These are phyloP conservation scores for Chymomyza procnemis DNA, from an alignment of 2,888 invertebrate species.

Conservation along the genomic window DNA sequence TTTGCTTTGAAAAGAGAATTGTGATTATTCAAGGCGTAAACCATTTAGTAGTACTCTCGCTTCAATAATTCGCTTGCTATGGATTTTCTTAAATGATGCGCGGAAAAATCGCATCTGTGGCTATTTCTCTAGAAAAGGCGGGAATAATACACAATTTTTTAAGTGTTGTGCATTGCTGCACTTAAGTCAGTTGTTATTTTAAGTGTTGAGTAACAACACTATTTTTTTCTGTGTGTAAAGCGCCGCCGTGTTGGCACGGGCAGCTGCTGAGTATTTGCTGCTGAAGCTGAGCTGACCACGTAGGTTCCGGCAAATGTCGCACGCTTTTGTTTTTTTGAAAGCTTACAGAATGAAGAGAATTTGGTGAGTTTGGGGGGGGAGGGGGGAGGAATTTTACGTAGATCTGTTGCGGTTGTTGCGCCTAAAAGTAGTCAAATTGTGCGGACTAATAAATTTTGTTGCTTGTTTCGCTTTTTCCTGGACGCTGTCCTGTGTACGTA, in stretches of 20 bases:
- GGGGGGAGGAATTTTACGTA: background rate
- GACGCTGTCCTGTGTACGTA: conserved; percentile 11
- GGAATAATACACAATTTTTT: too few relatives aligned
- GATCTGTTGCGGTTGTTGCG: conserved; percentile 64
- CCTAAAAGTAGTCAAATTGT: conserved; percentile 72
- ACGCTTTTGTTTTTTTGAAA: conserved; percentile 10
- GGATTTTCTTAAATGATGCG: too few relatives aligned
- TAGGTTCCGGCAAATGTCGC: conserved; percentile 39
- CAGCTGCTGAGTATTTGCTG: background rate
- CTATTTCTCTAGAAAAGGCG: too few relatives aligned
- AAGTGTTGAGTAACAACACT: background rate
- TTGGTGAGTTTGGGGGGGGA: too few relatives aligned
- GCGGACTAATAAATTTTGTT: conserved; percentile 72
- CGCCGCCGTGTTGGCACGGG: conserved; percentile 43
- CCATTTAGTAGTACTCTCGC: too few relatives aligned
- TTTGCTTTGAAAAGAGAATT: too few relatives aligned
- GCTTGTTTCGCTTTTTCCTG: conserved; percentile 56
- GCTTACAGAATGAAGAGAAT: too few relatives aligned
- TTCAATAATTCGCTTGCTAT: too few relatives aligned
- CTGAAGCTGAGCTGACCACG: conserved; percentile 7
- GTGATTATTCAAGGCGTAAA: too few relatives aligned
- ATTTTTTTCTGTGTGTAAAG: conserved; percentile 48
- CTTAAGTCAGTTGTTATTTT: conserved; percentile 1
- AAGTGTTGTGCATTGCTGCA: too few relatives aligned
- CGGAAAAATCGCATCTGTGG: too few relatives aligned